Base-by-base conservation (phyloP, 2,113 vertebrate species). In the Gymnorhina tibicen region DNA sequence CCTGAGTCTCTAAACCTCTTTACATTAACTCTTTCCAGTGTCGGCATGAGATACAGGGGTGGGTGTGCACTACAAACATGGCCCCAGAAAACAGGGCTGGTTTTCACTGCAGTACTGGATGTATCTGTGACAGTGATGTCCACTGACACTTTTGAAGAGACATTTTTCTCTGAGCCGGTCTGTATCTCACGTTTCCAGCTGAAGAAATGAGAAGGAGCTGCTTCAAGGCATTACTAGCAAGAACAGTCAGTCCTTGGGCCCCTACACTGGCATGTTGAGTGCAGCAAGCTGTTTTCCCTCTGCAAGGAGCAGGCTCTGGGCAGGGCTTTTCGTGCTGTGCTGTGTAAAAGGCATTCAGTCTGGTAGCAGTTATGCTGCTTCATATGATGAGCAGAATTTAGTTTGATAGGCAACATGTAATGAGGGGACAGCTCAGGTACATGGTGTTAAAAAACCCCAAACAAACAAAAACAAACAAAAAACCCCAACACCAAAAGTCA, bases 51-150 rank as follows among this genome's bases (percentile, higher is more conserved):
- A 10, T 16, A 1, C 11, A 27, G 55, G 12, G 56, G 7, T 53
- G 20, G 41, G 47, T 44, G 44, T 42, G 24, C 22, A 4, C 59
- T 20, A 1, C 30, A 49, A 3, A 24, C 11, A 0, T 0, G 19
- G 20, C 16, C 55, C 50, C 46, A 37, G 44, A 9, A 27, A 27
- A 7, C 35, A 49, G 89, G 42, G 44, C 16, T 58, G 58, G 10
- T 1, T 53, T 11, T 63, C 68, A 7, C 53, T 64, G 55, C 22
- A 56, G 19, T 3, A 0, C 33, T n/a, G 49, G 19, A 2, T 42
- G 22, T 41, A 1, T 27, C 44, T 69, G 39, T 55, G 55, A 3
- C 5, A 21, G 44, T n/a, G 9, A 59, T 2, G 3, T 21, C 28
- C 62, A 35, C 52, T 47, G 68, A 16, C 9, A 1, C 33, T 62